A percentile compares a stretch with the other conserved stretches of the same genome.
These are phyloP conservation scores for Diplodus puntazzo DNA, from an alignment of 2,797 vertebrate species.

Conservation along the genomic window DNA sequence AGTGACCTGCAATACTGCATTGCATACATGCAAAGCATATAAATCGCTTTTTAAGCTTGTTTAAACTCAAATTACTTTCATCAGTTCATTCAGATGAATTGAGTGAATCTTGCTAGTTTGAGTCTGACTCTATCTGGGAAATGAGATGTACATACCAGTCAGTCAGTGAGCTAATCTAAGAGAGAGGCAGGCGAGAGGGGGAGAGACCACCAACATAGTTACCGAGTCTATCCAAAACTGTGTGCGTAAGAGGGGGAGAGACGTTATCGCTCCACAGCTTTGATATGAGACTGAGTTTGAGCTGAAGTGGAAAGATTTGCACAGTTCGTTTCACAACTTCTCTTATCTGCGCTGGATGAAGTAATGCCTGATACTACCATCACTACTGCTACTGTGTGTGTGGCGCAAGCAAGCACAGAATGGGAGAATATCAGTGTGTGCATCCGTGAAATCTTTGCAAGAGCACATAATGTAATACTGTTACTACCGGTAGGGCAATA, in stretches of 20 bases:
- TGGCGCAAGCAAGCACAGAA: not conserved
- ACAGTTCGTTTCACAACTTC: slow-evolving; percentile 79
- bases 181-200: slow-evolving; percentile 51
- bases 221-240: slow-evolving; percentile 56
- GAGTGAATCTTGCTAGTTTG: too few relatives aligned
- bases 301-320: slow-evolving; percentile 80
- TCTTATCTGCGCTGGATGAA: slow-evolving; percentile 74
- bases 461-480: not conserved
- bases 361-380: slow-evolving; percentile 64
- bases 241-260: slow-evolving; percentile 40
- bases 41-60: not conserved
- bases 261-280: slow-evolving; percentile 74
- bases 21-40: not conserved
- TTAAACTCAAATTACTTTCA: not conserved
- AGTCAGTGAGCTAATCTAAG: slow-evolving; percentile 77
- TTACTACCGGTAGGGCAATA: not conserved
- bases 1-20: not conserved
- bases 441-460: not conserved
- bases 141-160: slow-evolving; percentile 77
- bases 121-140: slow-evolving; percentile 54
- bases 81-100: not conserved
- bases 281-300: slow-evolving; percentile 78
- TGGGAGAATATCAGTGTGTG: slow-evolving; percentile 13
- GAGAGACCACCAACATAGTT: slow-evolving; percentile 76
- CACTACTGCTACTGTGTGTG: slow-evolving; percentile 58